Percentiles rank a stretch among this genome's conserved stretches.
Evolutionary conservation across 2,113 vertebrate genomes (phyloP).

Genomic region (Pteruthius melanotis): DNA sequence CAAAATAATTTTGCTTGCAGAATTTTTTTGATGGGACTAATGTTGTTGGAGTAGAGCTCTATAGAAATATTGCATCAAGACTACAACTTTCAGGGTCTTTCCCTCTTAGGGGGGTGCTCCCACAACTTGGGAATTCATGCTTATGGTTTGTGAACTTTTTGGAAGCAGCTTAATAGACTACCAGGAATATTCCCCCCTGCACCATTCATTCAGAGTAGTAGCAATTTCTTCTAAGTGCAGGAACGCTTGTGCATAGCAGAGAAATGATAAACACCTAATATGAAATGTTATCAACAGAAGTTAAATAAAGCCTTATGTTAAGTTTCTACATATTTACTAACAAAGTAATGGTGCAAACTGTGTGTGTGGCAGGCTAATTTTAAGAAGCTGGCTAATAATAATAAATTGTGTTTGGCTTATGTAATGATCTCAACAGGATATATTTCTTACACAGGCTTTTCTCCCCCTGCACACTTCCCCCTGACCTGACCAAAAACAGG

Average conservation of each 20-base stretch:
- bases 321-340: background rate
- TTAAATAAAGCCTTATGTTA: background rate
- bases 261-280: background rate
- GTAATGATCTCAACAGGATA: background rate
- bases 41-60: background rate
- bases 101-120: too few relatives aligned
- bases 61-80: background rate
- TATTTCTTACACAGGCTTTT: background rate
- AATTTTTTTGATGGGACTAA: background rate
- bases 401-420: background rate
- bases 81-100: too few relatives aligned
- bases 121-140: fast-evolving
- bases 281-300: background rate
- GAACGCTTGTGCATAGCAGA: background rate
- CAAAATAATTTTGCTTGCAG: background rate
- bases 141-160: background rate
- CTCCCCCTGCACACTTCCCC: background rate
- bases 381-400: background rate
- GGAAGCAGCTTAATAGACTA: background rate
- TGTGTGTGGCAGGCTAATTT: background rate
- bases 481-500: background rate
- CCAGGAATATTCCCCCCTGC: background rate
- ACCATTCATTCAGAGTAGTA: background rate
- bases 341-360: background rate
- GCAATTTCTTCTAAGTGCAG: background rate